Percentiles rank a stretch among this genome's conserved stretches.
These are phyloP conservation scores for Platyscapa corneri DNA, from an alignment of 1,140 invertebrate species.

Conservation along the genomic window DNA sequence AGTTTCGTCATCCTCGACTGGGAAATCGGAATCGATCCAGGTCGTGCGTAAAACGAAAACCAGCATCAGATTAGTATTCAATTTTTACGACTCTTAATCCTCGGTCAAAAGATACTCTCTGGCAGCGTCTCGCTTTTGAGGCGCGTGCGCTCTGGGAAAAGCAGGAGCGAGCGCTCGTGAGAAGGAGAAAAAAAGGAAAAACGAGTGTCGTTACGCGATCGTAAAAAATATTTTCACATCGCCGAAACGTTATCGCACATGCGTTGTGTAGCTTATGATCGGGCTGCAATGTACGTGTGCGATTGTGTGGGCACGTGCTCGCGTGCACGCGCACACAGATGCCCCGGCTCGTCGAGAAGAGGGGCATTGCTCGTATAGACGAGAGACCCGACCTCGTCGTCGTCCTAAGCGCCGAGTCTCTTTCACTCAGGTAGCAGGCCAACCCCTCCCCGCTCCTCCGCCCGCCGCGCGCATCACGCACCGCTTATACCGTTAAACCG, in stretches of 20 bases:
- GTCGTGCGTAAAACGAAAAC: neutral
- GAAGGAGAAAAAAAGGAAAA: conserved; percentile 3
- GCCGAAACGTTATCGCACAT: conserved; percentile 14
- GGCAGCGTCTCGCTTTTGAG: too few relatives aligned
- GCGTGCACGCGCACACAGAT: neutral
- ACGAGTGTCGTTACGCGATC: conserved; percentile 23
- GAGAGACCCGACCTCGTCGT: neutral
- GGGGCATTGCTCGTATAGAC: neutral
- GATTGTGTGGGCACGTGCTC: too few relatives aligned
- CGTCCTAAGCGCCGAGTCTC: neutral
- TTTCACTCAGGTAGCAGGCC: conserved; percentile 5
- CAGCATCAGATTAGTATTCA: conserved; percentile 12
- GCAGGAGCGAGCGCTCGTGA: neutral
- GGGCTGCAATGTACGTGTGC: neutral
- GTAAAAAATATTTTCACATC: conserved; percentile 18
- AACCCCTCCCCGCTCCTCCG: neutral
- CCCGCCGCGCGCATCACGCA: too few relatives aligned
- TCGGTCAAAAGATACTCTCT: neutral
- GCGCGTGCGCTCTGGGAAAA: neutral
- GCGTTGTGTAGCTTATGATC: neutral
- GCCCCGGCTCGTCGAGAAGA: neutral
- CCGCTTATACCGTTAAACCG: conserved; percentile 45
- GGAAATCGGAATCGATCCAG: conserved; percentile 20
- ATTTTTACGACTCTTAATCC: neutral
- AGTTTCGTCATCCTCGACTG: neutral